Evolutionary conservation across 2,113 vertebrate genomes (phyloP), one percentile per base, ranked within the genome.

Genomic region (Oenanthe melanoleuca): DNA sequence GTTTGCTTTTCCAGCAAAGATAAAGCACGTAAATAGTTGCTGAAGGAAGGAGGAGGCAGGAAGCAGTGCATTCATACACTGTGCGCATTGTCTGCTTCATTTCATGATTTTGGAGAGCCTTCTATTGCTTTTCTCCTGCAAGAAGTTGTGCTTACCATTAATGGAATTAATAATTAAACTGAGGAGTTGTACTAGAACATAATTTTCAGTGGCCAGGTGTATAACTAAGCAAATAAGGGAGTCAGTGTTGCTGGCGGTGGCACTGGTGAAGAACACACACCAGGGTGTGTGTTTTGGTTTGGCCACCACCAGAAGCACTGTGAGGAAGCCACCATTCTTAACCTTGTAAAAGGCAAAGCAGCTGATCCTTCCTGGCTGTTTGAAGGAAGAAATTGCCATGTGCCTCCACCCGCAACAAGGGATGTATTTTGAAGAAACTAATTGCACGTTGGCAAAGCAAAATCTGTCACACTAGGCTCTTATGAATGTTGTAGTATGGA

Each of bases 1-100:
- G 88, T 92, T 90, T 88, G 50, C 73, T 91, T 89, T 91, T 70
- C 52, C 40, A 34, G 61, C 80, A 19, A 14, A 75, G 88, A 38
- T 59, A 81, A 85, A 83, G 37, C 26, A 24, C 31, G 33, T 64
- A 45, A 81, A 45, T 21, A 74, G 23, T 6, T 50, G 38, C 18
- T n/a, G 74, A 70, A 61, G 59, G 50, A 78, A 88, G 78, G 73
- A 55, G 45, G 38, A 57, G 60, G 55, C 34, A 38, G 44, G 26
- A 73, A 24, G 38, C 25, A 4, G 45, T 5, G 45, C 42, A 4
- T 81, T 92, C 20, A 2, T 52, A 14, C 4, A 2, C 33, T 25
- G 4, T 22, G 9, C 2, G 0, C 5, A 0, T 38, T 57, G 8
- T 6, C 7, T 56, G 17, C 45, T 80, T 57, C 24, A 29, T 59